phyloP scores from a whole-genome alignment of 1,140 invertebrate species.

The Drosophila lowei region DNA sequence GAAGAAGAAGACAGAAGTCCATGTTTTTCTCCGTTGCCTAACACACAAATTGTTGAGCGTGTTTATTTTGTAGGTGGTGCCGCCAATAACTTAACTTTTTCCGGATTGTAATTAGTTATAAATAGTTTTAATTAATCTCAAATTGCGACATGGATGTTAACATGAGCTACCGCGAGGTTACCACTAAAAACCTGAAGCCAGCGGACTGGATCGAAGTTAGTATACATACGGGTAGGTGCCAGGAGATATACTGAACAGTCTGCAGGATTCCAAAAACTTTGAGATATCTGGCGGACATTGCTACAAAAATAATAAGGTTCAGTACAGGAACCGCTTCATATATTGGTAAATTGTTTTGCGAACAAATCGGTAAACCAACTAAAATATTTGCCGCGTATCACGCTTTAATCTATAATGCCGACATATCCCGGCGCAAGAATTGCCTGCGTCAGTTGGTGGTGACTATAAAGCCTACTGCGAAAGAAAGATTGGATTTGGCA shows the following conservation, averaged over 20 bases:
- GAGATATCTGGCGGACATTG: constrained; percentile 94
- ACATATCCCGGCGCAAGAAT: constrained; percentile 89
- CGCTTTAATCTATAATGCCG: constrained; percentile 91
- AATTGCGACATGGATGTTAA: constrained; percentile 76
- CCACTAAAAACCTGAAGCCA: constrained; percentile 88
- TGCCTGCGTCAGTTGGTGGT: constrained; percentile 93
- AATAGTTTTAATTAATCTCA: constrained; percentile 18
- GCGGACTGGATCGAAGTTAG: constrained; percentile 93
- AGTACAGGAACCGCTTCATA: constrained; percentile 93
- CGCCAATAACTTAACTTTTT: constrained; percentile 33
- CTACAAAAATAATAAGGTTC: constrained; percentile 88
- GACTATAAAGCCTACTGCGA: constrained; percentile 89
- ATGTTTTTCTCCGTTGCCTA: not conserved
- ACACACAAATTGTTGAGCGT: constrained; percentile 37
- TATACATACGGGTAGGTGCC: constrained; percentile 92
- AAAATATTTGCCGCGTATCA: constrained; percentile 86
- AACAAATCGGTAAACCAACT: not conserved
- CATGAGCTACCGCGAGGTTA: constrained; percentile 90
- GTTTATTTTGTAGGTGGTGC: constrained; percentile 48
- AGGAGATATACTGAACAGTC: constrained; percentile 91
- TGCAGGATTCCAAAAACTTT: constrained; percentile 96
- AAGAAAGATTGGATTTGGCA: not conserved
- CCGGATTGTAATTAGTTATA: too few species aligned
- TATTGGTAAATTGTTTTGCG: constrained; percentile 87
- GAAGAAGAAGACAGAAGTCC: too few species aligned